phyloP scores from a whole-genome alignment of 2,113 vertebrate genomes.

The Lepus timidus region DNA sequence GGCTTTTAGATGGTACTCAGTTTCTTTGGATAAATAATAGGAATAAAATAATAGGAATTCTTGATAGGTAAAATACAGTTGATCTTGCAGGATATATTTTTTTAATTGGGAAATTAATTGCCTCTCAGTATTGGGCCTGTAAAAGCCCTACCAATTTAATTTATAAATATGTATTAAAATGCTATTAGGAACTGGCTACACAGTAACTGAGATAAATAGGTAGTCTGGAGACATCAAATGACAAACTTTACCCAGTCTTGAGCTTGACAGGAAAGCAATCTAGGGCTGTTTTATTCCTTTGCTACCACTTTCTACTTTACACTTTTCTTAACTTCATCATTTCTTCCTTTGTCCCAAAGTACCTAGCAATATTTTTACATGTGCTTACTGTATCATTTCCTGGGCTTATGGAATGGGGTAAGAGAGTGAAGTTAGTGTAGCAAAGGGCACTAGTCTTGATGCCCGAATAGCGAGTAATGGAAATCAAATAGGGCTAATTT shows the following conservation, averaged over 20 bases:
- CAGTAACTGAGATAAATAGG: neutral
- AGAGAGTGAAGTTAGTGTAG: neutral
- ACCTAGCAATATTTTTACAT: neutral
- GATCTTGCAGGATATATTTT: conserved; percentile 22
- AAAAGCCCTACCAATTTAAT: neutral
- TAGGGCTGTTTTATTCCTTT: neutral
- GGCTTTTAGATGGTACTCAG: neutral
- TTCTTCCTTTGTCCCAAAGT: neutral
- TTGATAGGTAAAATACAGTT: neutral
- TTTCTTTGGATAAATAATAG: neutral
- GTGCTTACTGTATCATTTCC: neutral
- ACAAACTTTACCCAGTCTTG: neutral
- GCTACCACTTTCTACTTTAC: neutral
- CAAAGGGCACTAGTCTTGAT: neutral
- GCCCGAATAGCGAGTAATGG: neutral
- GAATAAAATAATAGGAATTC: conserved; percentile 32
- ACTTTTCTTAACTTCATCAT: neutral
- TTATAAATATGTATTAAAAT: neutral
- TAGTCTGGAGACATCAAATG: neutral
- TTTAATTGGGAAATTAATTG: conserved; percentile 34
- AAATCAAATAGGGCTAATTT: neutral
- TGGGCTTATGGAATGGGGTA: neutral
- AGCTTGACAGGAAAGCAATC: neutral
- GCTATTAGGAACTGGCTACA: neutral
- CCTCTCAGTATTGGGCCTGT: neutral